Percentiles rank a stretch among this genome's conserved stretches.
Evolutionary conservation across 1,140 invertebrate genomes (phyloP).

Genomic region (Drosophila fuyamai): DNA sequence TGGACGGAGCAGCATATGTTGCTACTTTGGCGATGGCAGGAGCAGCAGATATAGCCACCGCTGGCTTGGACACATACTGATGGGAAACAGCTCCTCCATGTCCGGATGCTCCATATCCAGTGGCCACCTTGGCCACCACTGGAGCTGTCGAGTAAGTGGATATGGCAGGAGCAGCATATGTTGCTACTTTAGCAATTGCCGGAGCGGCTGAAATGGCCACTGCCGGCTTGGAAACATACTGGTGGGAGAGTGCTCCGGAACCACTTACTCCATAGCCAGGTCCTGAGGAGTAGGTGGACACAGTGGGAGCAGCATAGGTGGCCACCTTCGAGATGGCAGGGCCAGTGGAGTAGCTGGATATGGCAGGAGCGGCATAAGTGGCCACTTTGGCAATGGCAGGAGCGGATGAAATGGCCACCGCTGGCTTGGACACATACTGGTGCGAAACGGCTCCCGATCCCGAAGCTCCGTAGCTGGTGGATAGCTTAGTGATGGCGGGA

Average conservation of each 20-base stretch:
- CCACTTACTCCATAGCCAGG: slow-evolving; percentile 29
- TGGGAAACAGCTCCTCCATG: slow-evolving; percentile 26
- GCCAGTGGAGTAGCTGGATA: slow-evolving; percentile 39
- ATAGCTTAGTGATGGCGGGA: slow-evolving; percentile 47
- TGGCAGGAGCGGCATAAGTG: slow-evolving; percentile 43
- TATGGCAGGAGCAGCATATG: slow-evolving; percentile 30
- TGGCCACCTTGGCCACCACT: slow-evolving; percentile 20
- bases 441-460: slow-evolving; percentile 63
- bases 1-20: slow-evolving; percentile 41
- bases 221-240: slow-evolving; percentile 33
- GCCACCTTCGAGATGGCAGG: slow-evolving; percentile 45
- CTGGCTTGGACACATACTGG: slow-evolving; percentile 72
- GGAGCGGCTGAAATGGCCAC: slow-evolving; percentile 40
- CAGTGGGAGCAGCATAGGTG: slow-evolving; percentile 38
- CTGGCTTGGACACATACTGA: slow-evolving; percentile 36
- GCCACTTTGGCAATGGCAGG: slow-evolving; percentile 51
- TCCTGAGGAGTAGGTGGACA: slow-evolving; percentile 29
- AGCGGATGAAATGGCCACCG: slow-evolving; percentile 24
- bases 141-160: slow-evolving; percentile 30
- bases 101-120: slow-evolving; percentile 10
- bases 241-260: slow-evolving; percentile 59
- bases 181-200: slow-evolving; percentile 35
- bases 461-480: slow-evolving; percentile 36
- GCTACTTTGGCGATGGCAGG: slow-evolving; percentile 28
- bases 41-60: slow-evolving; percentile 25